phyloP scores from a whole-genome alignment of 2,113 vertebrate genomes.

The Balaeniceps rex region DNA sequence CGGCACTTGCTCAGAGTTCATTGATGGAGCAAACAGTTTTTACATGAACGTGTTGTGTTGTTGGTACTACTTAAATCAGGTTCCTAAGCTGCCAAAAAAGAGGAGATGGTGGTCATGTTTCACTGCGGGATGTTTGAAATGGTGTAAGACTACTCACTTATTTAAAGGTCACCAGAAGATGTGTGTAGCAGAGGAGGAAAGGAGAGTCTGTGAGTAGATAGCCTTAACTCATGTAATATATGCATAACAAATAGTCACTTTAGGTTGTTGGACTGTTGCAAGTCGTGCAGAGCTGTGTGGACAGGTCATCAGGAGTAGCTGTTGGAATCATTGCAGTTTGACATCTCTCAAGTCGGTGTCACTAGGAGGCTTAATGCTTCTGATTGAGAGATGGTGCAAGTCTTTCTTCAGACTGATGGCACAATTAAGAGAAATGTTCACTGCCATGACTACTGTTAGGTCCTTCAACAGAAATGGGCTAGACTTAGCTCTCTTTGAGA shows the following conservation, averaged over 20 bases:
- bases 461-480: background rate
- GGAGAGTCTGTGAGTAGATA: background rate
- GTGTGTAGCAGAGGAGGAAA: background rate
- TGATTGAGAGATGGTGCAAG: background rate
- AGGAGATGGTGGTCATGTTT: accelerated
- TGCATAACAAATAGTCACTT: background rate
- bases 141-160: background rate
- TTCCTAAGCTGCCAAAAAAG: background rate
- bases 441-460: background rate
- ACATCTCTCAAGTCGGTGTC: accelerated
- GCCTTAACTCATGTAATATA: background rate
- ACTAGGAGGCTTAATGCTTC: background rate
- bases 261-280: background rate
- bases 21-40: background rate
- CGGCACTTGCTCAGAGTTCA: accelerated
- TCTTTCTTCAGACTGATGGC: background rate
- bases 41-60: background rate
- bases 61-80: background rate
- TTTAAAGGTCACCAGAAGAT: background rate
- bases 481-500: background rate
- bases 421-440: background rate
- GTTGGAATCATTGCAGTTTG: background rate
- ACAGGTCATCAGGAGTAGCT: background rate
- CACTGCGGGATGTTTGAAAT: background rate
- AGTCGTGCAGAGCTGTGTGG: background rate